A percentile compares a stretch with the other conserved stretches of the same genome.
Evolutionary conservation across 2,797 vertebrate species (phyloP).

Genomic region (Macropus fuliginosus): DNA sequence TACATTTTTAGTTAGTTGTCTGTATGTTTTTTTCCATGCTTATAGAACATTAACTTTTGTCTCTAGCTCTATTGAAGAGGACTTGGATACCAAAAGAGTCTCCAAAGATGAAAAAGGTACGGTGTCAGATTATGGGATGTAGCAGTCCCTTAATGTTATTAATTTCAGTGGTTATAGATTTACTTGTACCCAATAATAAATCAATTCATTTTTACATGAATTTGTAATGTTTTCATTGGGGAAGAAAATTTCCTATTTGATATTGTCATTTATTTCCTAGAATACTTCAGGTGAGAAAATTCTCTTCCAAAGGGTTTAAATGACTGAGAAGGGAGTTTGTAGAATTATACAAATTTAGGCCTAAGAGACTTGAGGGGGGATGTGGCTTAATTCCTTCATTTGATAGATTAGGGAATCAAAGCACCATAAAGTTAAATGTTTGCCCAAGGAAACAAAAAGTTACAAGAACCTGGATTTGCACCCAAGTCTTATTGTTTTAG

Average conservation of each 20-base stretch:
- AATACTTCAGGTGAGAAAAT: not conserved
- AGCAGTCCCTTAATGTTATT: not conserved
- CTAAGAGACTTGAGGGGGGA: not conserved
- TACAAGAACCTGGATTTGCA: not conserved
- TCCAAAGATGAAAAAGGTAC: slow-evolving; percentile 95
- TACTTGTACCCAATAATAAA: not conserved
- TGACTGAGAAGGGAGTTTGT: not conserved
- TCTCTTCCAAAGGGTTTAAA: not conserved
- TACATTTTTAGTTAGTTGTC: slow-evolving; percentile 58
- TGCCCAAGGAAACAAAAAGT: not conserved
- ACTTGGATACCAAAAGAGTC: slow-evolving; percentile 88
- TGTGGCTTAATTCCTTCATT: not conserved
- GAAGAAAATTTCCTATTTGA: not conserved
- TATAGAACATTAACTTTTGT: slow-evolving; percentile 85
- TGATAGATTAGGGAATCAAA: not conserved
- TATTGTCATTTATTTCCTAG: not conserved
- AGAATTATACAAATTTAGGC: not conserved
- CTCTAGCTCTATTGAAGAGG: slow-evolving; percentile 92
- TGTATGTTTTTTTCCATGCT: slow-evolving; percentile 63
- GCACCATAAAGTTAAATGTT: not conserved
- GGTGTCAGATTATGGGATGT: slow-evolving; percentile 7
- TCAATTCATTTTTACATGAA: not conserved
- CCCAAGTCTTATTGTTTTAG: not conserved
- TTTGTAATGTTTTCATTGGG: not conserved
- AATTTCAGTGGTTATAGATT: not conserved